These are phyloP conservation scores for Gibbula magus DNA, from an alignment of 2,888 invertebrate genomes.

Conservation along the genomic window DNA sequence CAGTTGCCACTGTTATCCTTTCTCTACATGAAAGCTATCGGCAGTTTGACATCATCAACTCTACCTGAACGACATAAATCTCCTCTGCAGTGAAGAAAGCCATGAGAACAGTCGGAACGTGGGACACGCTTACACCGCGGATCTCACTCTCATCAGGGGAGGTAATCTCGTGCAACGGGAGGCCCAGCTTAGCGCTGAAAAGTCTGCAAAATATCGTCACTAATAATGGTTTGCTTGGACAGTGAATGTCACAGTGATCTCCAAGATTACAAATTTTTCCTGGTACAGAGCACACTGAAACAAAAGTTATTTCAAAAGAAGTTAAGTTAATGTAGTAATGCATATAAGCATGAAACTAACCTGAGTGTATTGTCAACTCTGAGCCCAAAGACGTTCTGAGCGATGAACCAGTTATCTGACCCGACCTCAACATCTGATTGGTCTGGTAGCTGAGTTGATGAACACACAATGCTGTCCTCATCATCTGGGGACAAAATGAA, in stretches of 20 bases:
- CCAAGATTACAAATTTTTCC: too few relatives aligned
- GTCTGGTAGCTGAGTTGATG: neutral
- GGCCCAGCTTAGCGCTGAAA: slow-evolving; percentile 33
- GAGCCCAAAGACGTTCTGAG: slow-evolving; percentile 18
- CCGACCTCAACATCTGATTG: neutral
- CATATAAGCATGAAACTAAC: neutral
- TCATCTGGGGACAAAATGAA: neutral
- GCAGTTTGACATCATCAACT: too few relatives aligned
- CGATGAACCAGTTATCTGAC: slow-evolving; percentile 8
- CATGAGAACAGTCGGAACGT: slow-evolving; percentile 35
- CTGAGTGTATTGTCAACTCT: slow-evolving; percentile 26
- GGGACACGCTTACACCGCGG: slow-evolving; percentile 32
- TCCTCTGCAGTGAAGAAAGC: slow-evolving; percentile 40
- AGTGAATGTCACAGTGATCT: too few relatives aligned
- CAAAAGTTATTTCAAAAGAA: too few relatives aligned
- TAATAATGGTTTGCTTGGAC: too few relatives aligned
- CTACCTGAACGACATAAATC: slow-evolving; percentile 45
- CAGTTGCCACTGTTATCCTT: neutral
- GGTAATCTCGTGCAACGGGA: slow-evolving; percentile 15
- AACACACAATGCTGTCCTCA: neutral
- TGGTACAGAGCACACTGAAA: too few relatives aligned
- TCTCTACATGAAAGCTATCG: neutral
- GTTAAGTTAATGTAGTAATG: too few relatives aligned
- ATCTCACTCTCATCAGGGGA: slow-evolving; percentile 35
- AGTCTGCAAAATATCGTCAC: slow-evolving; percentile 37